A percentile compares a stretch with the other conserved stretches of the same genome.
phyloP scores from a whole-genome alignment of 2,797 vertebrate species.

The Sebastes vulpes region DNA sequence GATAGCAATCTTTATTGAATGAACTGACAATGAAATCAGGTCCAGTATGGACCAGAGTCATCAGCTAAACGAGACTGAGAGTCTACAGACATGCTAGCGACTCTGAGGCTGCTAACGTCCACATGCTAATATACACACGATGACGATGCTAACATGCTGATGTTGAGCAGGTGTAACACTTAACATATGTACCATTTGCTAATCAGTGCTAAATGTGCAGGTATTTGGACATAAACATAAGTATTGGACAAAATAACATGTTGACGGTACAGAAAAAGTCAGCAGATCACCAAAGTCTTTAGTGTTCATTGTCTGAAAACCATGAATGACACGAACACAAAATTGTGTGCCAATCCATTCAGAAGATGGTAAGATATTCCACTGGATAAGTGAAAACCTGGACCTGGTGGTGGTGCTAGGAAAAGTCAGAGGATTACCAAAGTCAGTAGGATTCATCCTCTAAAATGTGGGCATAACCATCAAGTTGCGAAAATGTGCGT shows the following conservation, averaged over 20 bases:
- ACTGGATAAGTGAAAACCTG: too few species aligned
- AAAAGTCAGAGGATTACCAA: too few species aligned
- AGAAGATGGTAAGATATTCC: too few species aligned
- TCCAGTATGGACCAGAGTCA: not conserved
- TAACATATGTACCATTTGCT: not conserved
- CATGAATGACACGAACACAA: not conserved
- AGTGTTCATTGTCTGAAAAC: not conserved
- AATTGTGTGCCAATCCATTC: too few species aligned
- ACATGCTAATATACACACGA: not conserved
- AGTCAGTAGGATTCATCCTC: accelerated
- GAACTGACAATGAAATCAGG: not conserved
- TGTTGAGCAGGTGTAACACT: not conserved
- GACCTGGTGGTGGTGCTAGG: too few species aligned
- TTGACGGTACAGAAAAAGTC: not conserved
- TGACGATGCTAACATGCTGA: not conserved
- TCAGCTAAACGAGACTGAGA: not conserved
- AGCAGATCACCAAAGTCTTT: not conserved
- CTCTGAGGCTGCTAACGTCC: not conserved
- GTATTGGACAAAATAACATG: accelerated
- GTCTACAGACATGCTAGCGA: not conserved
- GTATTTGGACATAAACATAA: not conserved
- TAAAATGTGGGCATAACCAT: too few species aligned
- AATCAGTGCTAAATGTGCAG: not conserved
- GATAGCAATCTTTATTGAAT: not conserved
- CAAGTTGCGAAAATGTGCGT: accelerated